Conservation (phyloP, 2,888 invertebrate genomes). For the Antheraea assamensis region DNA sequence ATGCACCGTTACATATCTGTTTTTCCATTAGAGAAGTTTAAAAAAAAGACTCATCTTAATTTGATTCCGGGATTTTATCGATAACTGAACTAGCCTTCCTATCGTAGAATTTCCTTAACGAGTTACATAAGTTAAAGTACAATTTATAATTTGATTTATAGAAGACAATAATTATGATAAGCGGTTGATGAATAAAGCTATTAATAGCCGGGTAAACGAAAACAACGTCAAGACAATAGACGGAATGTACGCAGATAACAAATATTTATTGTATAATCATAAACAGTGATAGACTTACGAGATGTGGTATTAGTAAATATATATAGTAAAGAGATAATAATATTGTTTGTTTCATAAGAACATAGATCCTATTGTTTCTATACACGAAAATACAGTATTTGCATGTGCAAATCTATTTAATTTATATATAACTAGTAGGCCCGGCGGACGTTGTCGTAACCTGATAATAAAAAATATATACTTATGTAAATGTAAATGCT, state of each 20-base stretch:
- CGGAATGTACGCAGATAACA: neutral
- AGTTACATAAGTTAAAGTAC: neutral
- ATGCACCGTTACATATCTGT: too few relatives aligned
- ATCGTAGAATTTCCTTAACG: neutral
- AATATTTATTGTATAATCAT: neutral
- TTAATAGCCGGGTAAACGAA: neutral
- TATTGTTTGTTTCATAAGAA: neutral
- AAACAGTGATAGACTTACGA: neutral
- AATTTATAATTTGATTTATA: neutral
- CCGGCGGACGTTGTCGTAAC: too few relatives aligned
- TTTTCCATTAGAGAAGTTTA: too few relatives aligned
- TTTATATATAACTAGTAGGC: too few relatives aligned
- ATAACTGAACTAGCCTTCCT: neutral
- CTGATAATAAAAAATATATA: too few relatives aligned
- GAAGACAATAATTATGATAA: slow-evolving; percentile 6
- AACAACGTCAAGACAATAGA: neutral
- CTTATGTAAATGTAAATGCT: too few relatives aligned
- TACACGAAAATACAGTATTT: too few relatives aligned
- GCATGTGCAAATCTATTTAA: too few relatives aligned
- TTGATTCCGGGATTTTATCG: too few relatives aligned
- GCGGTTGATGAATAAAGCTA: neutral
- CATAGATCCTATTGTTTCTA: neutral
- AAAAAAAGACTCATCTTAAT: too few relatives aligned
- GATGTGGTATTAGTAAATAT: neutral
- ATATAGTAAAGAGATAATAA: neutral